These are phyloP conservation scores for Stegastes partitus DNA, from an alignment of 2,113 vertebrate genomes.

Conservation along the genomic window DNA sequence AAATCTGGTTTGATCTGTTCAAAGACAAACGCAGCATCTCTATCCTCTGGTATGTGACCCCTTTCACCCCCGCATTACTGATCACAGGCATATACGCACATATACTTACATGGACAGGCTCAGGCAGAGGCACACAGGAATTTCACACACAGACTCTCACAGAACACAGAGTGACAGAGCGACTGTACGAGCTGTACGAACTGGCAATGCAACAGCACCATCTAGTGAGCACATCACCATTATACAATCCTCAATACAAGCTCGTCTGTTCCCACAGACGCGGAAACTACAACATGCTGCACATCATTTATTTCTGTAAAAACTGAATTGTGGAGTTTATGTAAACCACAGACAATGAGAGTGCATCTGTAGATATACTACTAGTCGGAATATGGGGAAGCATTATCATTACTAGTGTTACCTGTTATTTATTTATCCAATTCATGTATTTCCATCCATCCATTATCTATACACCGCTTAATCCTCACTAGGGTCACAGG, in stretches of 20 bases:
- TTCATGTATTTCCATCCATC: too few relatives aligned
- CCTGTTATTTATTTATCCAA: too few relatives aligned
- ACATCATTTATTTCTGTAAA: too few relatives aligned
- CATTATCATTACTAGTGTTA: too few relatives aligned
- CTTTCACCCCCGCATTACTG: background rate
- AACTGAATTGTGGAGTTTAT: too few relatives aligned
- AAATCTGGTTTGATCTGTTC: constrained; percentile 20
- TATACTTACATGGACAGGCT: background rate
- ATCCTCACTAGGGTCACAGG: too few relatives aligned
- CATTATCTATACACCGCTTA: too few relatives aligned
- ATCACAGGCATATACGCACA: constrained; percentile 1
- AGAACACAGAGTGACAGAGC: background rate
- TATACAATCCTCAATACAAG: constrained; percentile 20
- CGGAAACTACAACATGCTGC: background rate
- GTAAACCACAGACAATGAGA: too few relatives aligned
- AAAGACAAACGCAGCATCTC: background rate
- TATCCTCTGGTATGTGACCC: background rate
- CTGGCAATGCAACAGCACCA: constrained; percentile 60
- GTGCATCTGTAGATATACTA: too few relatives aligned
- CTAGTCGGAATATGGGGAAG: too few relatives aligned
- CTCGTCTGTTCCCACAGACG: background rate
- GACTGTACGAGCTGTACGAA: background rate
- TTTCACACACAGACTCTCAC: constrained; percentile 10
- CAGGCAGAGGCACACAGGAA: background rate
- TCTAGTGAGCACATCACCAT: constrained; percentile 53